Evolutionary conservation across 2,888 invertebrate species (phyloP), one percentile per base, ranked within the genome.

Genomic region (Tridacna crocea): DNA sequence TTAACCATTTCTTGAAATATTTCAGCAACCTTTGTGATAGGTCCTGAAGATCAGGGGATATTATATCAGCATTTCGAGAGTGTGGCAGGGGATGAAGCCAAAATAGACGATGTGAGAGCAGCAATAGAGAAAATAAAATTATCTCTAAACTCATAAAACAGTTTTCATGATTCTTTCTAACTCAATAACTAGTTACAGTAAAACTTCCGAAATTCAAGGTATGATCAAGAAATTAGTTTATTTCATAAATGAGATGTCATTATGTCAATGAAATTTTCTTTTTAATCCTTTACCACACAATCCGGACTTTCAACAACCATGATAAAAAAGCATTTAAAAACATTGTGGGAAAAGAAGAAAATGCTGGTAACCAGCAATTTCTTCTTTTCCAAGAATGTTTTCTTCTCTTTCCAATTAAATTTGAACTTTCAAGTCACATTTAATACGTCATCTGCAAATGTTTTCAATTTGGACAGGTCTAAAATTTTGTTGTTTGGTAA

Each of bases 51-150:
- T 6, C 90, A 91, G 77, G 94, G 94, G 11, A 90, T 95, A 72
- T 84, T 95, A 10, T 94, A 92, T 79, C 93, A 94, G 74, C 95
- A 95, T 90, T 87, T 94, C 83, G 95, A 95, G 85, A 91, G 91
- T 82, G 94, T 94, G 72, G 95, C 94, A 92, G 95, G 95, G 51
- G 95, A 95, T 84, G 92, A 92, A 60, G 94, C 93, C 26, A 91
- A 95, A 83, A 72, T 88, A 19, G 89, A 90, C 17, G 90, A 91
- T 17, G 80, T 93, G 0, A 60, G 88, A 74, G 82, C 84, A 36
- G 92, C 92, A 24, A 87, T 92, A 15, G 75, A 87, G 76, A 88
- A 88, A 68, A 22, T 70, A n/a, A 51, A 70, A 51, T 36, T 36
- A 36, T 36, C 36, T 36, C 8, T 36, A 36, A 36, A 36, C 36